Evolutionary conservation across 1,140 invertebrate species (phyloP), one percentile per base, ranked within the genome.

Genomic region (Pseudobourletiella spinata): DNA sequence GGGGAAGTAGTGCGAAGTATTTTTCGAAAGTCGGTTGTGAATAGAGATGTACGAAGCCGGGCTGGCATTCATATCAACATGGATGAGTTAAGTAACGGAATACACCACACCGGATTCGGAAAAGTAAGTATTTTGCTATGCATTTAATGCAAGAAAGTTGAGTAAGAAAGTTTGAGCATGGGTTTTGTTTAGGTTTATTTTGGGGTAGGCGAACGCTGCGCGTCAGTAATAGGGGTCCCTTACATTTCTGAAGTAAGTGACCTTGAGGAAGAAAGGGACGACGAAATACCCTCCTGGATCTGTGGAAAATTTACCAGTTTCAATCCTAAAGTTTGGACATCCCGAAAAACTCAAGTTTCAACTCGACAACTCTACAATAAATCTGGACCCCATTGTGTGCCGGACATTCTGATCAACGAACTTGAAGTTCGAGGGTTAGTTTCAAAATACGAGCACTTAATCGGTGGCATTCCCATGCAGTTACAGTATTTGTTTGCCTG

Each of bases 401-500:
- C 73, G 6, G 76, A 78, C 64, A 65, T 76, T n/a, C 69, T 78
- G 2, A 76, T 78, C 50, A 65, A 67, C 25, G 77, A 79, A 61
- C 60, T 74, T 20, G 73, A 75, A 16, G 64, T 65, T 57, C 64
- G 67, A 50, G 73, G 74, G 50, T 63, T 24, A 22, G 6, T 42
- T 32, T 32, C 4, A 8, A 52, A 52, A 52, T 52, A 3, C 22
- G 20, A n/a, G n/a, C n/a, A n/a, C n/a, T n/a, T n/a, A n/a, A n/a
- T n/a, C n/a, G n/a, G n/a, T n/a, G n/a, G n/a, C n/a, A n/a, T n/a
- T n/a, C n/a, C n/a, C n/a, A n/a, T n/a, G n/a, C n/a, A n/a, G n/a
- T n/a, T n/a, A n/a, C n/a, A n/a, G n/a, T n/a, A n/a, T 24, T 26
- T 18, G 42, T 57, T 59, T 22, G 30, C 58, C 43, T 64, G 28